Evolutionary conservation across 2,888 invertebrate species (phyloP).

Genomic region (Drosophila vallismaia): DNA sequence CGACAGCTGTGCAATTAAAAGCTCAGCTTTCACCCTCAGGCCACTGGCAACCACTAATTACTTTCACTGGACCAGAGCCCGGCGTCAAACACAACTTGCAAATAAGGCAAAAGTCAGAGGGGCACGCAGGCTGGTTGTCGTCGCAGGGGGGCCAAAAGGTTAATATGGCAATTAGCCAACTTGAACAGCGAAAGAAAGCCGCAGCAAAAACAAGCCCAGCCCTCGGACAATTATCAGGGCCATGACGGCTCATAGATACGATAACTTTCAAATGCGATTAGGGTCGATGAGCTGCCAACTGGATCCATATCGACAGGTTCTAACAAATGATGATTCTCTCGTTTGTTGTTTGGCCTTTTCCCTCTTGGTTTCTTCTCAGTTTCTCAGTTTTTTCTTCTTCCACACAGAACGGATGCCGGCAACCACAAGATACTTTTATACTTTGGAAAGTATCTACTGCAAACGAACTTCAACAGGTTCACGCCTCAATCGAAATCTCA

Average conservation of each 20-base stretch:
- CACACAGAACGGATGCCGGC: slow-evolving; percentile 51
- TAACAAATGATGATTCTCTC: slow-evolving; percentile 57
- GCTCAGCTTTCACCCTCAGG: slow-evolving; percentile 73
- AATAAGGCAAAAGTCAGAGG: slow-evolving; percentile 40
- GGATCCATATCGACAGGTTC: slow-evolving; percentile 61
- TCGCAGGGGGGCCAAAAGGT: slow-evolving; percentile 64
- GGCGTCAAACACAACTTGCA: slow-evolving; percentile 49
- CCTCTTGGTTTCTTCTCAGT: neutral
- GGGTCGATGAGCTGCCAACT: slow-evolving; percentile 58
- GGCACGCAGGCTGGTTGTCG: slow-evolving; percentile 51
- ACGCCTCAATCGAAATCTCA: slow-evolving; percentile 74
- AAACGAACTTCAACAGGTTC: slow-evolving; percentile 80
- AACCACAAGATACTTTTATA: slow-evolving; percentile 37
- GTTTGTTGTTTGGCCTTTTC: slow-evolving; percentile 1
- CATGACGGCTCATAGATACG: slow-evolving; percentile 24
- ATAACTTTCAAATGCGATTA: slow-evolving; percentile 77
- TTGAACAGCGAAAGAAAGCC: slow-evolving; percentile 53
- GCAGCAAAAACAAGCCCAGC: slow-evolving; percentile 25
- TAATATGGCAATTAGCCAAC: slow-evolving; percentile 74
- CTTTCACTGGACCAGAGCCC: slow-evolving; percentile 62
- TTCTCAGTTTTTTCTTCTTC: neutral
- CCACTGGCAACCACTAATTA: slow-evolving; percentile 61
- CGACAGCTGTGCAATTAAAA: slow-evolving; percentile 65
- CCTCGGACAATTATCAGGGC: slow-evolving; percentile 16
- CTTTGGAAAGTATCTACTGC: slow-evolving; percentile 39